Percentiles rank a stretch among this genome's conserved stretches.
Conservation (phyloP, 1,140 invertebrate species). For the Wasmannia auropunctata region DNA sequence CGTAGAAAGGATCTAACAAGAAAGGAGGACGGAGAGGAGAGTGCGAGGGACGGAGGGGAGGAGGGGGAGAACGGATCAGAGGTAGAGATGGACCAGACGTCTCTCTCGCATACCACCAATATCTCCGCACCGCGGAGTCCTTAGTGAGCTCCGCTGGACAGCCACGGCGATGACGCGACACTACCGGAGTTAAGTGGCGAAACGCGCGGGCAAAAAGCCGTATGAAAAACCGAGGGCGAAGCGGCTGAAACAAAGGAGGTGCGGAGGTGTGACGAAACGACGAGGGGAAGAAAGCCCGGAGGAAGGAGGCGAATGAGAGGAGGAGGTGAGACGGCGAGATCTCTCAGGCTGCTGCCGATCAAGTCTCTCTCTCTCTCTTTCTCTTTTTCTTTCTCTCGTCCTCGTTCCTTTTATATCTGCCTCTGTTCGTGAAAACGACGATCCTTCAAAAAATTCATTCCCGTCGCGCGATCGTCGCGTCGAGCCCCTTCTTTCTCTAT, state of each 20-base stretch:
- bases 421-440: conserved; percentile 39
- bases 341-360: not conserved
- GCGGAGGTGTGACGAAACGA: conserved; percentile 82
- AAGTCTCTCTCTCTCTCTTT: not conserved
- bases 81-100: conserved; percentile 45
- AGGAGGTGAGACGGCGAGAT: conserved; percentile 12
- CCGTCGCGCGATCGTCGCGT: conserved; percentile 44
- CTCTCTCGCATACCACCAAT: conserved; percentile 72
- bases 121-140: conserved; percentile 64
- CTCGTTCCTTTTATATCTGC: conserved; percentile 54
- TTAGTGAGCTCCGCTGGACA: conserved; percentile 68
- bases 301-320: not conserved
- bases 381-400: not conserved
- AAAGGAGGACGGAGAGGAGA: conserved; percentile 58
- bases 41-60: too few relatives aligned
- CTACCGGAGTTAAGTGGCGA: conserved; percentile 84
- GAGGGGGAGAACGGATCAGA: conserved; percentile 55
- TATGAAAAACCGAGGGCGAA: conserved; percentile 78
- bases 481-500: conserved; percentile 16
- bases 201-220: conserved; percentile 82
- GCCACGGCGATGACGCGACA: conserved; percentile 82
- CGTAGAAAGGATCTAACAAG: conserved; percentile 2
- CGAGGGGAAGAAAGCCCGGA: conserved; percentile 49
- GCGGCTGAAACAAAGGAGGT: conserved; percentile 83
- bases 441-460: conserved; percentile 69